Conservation (phyloP, 2,888 invertebrate species). For the Heliconius erato region DNA sequence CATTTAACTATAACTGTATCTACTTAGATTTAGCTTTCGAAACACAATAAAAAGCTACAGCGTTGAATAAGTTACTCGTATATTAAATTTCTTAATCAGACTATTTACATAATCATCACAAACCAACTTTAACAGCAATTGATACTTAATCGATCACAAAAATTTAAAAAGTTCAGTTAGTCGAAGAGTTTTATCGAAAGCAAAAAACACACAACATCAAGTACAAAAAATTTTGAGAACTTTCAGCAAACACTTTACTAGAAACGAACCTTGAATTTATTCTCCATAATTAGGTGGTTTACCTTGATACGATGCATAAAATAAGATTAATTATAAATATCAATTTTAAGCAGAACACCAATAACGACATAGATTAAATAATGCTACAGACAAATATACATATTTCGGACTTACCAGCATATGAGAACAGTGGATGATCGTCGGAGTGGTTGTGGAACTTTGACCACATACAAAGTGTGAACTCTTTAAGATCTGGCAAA, state of each 20-base stretch:
- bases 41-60: background rate
- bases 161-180: too few relatives aligned
- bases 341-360: background rate
- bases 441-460: constrained; percentile 93
- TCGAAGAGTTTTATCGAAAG: too few relatives aligned
- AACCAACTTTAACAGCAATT: too few relatives aligned
- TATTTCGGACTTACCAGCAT: constrained; percentile 87
- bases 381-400: background rate
- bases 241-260: too few relatives aligned
- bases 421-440: constrained; percentile 93
- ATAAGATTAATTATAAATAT: background rate
- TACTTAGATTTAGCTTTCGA: background rate
- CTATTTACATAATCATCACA: too few relatives aligned
- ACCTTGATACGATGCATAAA: background rate
- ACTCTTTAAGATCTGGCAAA: constrained; percentile 92
- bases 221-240: too few relatives aligned
- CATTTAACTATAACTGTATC: background rate
- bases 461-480: constrained; percentile 93
- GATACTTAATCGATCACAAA: too few relatives aligned
- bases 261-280: too few relatives aligned
- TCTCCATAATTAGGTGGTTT: too few relatives aligned
- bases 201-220: too few relatives aligned
- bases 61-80: background rate
- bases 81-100: background rate
- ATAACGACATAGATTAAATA: background rate